phyloP scores from a whole-genome alignment of 2,113 vertebrate species.

The Gnathonemus echidnorhynchus region DNA sequence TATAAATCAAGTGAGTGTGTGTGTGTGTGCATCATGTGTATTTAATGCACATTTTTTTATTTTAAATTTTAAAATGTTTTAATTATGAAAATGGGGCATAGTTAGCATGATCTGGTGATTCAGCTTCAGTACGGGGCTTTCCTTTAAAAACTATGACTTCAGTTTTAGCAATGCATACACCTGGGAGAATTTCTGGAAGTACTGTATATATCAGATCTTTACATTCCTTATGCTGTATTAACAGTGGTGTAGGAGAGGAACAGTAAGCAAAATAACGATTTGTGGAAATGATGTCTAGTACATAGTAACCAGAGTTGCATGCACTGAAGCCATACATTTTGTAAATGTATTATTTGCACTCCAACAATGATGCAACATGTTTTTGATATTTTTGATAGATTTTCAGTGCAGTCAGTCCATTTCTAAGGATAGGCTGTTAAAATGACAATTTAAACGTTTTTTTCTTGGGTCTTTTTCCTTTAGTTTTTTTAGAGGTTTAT shows the following conservation, averaged over 20 bases:
- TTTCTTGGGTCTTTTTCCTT: not conserved
- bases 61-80: not conserved
- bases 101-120: not conserved
- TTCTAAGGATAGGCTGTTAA: not conserved
- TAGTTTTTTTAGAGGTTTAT: not conserved
- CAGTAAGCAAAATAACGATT: not conserved
- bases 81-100: not conserved
- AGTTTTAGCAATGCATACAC: not conserved
- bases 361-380: not conserved
- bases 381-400: not conserved
- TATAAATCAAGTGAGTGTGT: not conserved
- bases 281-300: not conserved
- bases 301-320: not conserved
- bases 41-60: not conserved
- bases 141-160: not conserved
- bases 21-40: too few species aligned
- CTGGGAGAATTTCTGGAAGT: not conserved
- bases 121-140: not conserved
- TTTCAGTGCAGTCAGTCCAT: not conserved
- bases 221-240: not conserved
- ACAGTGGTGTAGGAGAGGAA: not conserved
- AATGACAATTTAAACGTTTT: not conserved
- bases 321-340: not conserved
- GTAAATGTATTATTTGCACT: not conserved
- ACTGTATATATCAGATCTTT: not conserved